A percentile compares a stretch with the other conserved stretches of the same genome.
phyloP scores from a whole-genome alignment of 2,888 invertebrate species.

The Drosophila prostipennis region DNA sequence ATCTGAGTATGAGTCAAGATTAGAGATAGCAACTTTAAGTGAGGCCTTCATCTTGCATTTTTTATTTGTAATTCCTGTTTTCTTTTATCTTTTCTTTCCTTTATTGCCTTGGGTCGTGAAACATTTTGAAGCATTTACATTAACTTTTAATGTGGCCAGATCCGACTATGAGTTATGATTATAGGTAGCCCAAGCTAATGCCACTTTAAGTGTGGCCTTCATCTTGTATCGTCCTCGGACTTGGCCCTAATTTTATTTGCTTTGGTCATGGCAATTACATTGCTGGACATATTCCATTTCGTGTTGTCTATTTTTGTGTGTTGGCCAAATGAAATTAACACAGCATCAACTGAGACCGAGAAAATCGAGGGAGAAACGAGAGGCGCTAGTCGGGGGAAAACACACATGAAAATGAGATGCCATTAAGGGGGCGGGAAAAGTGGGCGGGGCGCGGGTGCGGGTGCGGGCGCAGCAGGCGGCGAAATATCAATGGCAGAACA shows the following conservation, averaged over 20 bases:
- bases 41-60: no score
- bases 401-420: constrained; percentile 37
- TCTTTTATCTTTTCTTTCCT: no score
- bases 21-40: no score
- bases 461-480: constrained; percentile 23
- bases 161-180: constrained; percentile 35
- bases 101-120: background rate
- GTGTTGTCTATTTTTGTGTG: constrained; percentile 64
- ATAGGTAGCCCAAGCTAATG: constrained; percentile 7
- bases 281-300: constrained; percentile 46
- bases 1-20: no score
- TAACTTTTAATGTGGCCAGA: background rate
- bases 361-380: background rate
- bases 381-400: background rate
- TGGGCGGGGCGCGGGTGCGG: constrained; percentile 6
- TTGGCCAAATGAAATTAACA: constrained; percentile 70
- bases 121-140: background rate
- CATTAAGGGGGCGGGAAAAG: constrained; percentile 21
- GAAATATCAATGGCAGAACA: constrained; percentile 57
- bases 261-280: constrained; percentile 42
- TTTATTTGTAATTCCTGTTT: no score
- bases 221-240: constrained; percentile 23
- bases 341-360: constrained; percentile 46
- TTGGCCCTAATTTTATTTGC: constrained; percentile 39
- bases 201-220: constrained; percentile 43